Base-by-base conservation (phyloP, 2,113 vertebrate species). In the Lamprotornis superbus region DNA sequence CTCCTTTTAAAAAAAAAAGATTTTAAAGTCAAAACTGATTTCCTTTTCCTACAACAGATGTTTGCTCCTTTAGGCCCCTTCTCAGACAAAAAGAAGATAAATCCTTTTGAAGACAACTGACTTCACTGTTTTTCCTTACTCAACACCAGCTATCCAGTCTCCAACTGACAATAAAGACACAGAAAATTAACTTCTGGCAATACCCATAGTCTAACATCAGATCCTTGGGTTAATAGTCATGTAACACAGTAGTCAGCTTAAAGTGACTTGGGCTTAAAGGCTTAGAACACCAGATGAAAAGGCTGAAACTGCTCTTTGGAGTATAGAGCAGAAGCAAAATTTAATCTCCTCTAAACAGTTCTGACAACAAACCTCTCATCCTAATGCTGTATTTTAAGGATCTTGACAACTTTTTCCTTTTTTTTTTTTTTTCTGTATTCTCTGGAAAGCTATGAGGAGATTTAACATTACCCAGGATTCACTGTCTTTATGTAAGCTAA, bases 281-380 rank as follows among this genome's bases (percentile, higher is more conserved):
- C 92, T 96, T 87, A 96, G 42, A 75, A 19, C 23, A 47, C 49
- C 59, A 93, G 56, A 93, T 70, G 89, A 95, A 96, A 95, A 95
- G 93, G 70, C 85, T 94, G 73, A 81, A 94, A 59, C 18, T 31
- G 23, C 56, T 94, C 91, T 93, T 79, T 46, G 57, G 83, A 83
- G 56, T 81, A 90, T 5, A 73, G 14, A 91, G 60, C 31, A 92
- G 40, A 85, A 93, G 60, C 4, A 27, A 92, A 91, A 95, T 89
- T 87, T 93, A 97, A 97, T 96, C 92, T 31, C 57, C 49, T 67
- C 95, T 95, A 89, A 93, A 97, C 42, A 91, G 60, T 76, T 90
- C 80, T 86, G 90, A 94, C 94, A 96, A 93, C 74, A 96, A 95
- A 92, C 46, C 60, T 78, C 39, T 67, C 30, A n/a, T 89, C 30